Evolutionary conservation across 2,797 vertebrate genomes (phyloP), one percentile per base, ranked within the genome.

Genomic region (Sebastiscus albofasciatus): DNA sequence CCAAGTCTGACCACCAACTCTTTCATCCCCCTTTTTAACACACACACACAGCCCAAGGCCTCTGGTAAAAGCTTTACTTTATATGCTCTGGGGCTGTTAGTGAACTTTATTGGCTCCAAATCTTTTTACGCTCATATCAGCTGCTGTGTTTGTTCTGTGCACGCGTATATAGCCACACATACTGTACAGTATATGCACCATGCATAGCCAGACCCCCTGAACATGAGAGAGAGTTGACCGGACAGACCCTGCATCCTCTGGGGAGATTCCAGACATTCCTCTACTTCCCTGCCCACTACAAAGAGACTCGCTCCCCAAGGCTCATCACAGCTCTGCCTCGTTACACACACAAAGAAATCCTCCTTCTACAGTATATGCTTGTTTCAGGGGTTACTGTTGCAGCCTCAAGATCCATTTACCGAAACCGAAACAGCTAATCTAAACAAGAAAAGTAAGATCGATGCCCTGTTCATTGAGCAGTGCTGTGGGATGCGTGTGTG

Each of bases 201-300:
- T 33, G 36, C 39, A n/a, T 8, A 59, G 65, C 49, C 14, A 20
- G 65, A 59, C 2, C 22, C 34, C 27, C 9, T 39, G 72, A 66
- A 42, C 58, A 29, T 55, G 67, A 67, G 22, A 27, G 36, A 66
- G 22, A 61, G 33, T 14, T 82, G 83, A 87, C 87, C 71, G 87
- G 88, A 93, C 81, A 90, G 86, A 82, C 85, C 86, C 14, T 77
- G 84, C 85, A 83, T 92, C 87, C 92, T 94, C 92, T 90, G 80
- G 80, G 83, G 91, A 86, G 93, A 95, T 92, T 91, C 92, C 90
- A 87, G 60, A 88, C 93, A 96, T 96, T 95, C 93, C 91, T 94
- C 56, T 70, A 92, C 90, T 94, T 94, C 92, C 91, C 90, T 92
- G 87, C 83, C 86, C 86, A 87, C 92, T 91, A 89, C 93, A 93